Evolutionary conservation across 2,888 invertebrate genomes (phyloP).

Genomic region (Deilephila elpenor): DNA sequence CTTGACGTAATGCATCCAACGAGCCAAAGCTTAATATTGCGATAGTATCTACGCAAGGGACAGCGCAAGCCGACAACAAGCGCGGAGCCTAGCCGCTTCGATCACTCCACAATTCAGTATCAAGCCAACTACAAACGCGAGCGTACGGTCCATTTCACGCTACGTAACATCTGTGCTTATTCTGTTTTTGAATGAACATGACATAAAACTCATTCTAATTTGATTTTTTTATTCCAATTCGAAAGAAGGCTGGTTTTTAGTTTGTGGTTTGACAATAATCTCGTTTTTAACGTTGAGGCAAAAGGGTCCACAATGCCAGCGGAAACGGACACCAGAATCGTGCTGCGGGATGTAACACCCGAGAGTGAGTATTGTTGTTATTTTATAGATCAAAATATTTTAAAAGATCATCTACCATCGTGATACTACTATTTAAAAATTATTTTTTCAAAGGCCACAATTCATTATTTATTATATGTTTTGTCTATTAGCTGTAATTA

Average conservation of each 20-base stretch:
- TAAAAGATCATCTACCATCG: too few relatives aligned
- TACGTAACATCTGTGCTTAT: background rate
- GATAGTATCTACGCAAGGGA: conserved; percentile 21
- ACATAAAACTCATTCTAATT: conserved; percentile 24
- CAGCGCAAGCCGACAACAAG: conserved; percentile 8
- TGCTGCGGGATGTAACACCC: conserved; percentile 73
- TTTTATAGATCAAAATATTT: background rate
- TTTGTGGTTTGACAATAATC: conserved; percentile 5
- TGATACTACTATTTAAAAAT: too few relatives aligned
- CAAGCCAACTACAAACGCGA: background rate
- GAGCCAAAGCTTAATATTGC: conserved; percentile 23
- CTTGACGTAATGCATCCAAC: conserved; percentile 25
- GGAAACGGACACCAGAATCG: conserved; percentile 65
- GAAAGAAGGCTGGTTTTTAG: background rate
- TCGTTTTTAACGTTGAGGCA: background rate
- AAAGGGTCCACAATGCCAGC: conserved; percentile 66
- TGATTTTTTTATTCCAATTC: background rate
- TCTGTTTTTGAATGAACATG: conserved; percentile 21
- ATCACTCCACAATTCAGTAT: conserved; percentile 5
- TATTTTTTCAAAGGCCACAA: too few relatives aligned
- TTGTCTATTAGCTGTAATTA: too few relatives aligned
- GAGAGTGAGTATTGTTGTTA: conserved; percentile 67
- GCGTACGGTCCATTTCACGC: conserved; percentile 15
- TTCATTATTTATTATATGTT: too few relatives aligned
- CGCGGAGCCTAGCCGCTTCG: background rate